Evolutionary conservation across 2,113 vertebrate species (phyloP).

Genomic region (Archilochus colubris): DNA sequence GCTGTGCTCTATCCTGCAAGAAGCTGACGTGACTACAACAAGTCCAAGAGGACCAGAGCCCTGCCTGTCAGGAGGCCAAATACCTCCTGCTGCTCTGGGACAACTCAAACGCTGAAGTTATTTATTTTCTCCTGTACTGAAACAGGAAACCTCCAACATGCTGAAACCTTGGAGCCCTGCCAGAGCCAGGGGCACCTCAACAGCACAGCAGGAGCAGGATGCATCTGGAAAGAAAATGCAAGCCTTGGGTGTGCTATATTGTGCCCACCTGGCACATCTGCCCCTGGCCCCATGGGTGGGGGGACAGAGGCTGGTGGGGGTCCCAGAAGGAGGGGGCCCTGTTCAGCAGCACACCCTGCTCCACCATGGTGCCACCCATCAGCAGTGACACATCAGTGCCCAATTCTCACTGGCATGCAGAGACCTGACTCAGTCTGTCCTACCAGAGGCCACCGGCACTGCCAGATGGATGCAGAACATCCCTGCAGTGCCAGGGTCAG

Average conservation of each 20-base stretch:
- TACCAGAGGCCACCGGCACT: background rate
- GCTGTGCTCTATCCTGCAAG: background rate
- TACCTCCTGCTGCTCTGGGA: background rate
- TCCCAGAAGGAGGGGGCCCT: background rate
- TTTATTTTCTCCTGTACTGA: slow-evolving; percentile 31
- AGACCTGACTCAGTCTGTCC: background rate
- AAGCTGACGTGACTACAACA: background rate
- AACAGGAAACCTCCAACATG: slow-evolving; percentile 48
- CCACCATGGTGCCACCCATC: background rate
- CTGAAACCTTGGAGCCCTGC: background rate
- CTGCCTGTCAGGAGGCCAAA: background rate
- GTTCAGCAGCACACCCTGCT: background rate
- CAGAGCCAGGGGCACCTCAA: slow-evolving; percentile 10
- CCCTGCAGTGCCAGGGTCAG: background rate
- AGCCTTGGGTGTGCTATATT: background rate
- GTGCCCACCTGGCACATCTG: background rate
- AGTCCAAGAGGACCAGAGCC: background rate
- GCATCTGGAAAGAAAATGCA: background rate
- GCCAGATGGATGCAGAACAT: background rate
- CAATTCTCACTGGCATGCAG: background rate
- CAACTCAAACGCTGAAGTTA: background rate
- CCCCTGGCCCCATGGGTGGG: fast-evolving
- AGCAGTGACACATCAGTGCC: fast-evolving
- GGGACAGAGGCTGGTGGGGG: fast-evolving
- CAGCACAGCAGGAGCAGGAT: background rate